Percentiles rank a stretch among this genome's conserved stretches.
Conservation (phyloP, 2,888 invertebrate genomes). For the Xestia sexstrigata region DNA sequence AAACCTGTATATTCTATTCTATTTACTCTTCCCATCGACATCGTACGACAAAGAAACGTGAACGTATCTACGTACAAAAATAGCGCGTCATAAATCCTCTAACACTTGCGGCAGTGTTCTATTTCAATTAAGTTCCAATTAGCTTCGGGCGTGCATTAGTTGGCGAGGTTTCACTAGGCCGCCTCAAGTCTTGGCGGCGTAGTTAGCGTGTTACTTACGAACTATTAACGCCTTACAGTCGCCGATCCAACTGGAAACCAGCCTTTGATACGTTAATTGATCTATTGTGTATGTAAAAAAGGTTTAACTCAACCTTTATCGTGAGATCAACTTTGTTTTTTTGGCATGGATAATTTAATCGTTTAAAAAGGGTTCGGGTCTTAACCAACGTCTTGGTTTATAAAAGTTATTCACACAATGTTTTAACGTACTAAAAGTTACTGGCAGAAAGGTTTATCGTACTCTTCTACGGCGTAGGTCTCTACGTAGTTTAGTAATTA, state of each 20-base stretch:
- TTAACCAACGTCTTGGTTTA: not conserved
- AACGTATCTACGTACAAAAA: conserved; percentile 39
- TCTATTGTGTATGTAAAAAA: conserved; percentile 64
- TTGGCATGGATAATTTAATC: conserved; percentile 48
- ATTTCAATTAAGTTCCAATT: conserved; percentile 75
- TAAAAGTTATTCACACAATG: conserved; percentile 6
- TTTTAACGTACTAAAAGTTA: not conserved
- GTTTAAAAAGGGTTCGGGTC: conserved; percentile 18
- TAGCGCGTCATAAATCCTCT: conserved; percentile 57
- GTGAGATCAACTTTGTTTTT: conserved; percentile 40
- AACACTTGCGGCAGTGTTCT: conserved; percentile 66
- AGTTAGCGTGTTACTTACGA: conserved; percentile 85
- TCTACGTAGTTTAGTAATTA: conserved; percentile 29
- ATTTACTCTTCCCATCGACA: conserved; percentile 8
- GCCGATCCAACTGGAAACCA: conserved; percentile 62
- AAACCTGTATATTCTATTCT: not conserved
- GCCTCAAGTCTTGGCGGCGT: conserved; percentile 72
- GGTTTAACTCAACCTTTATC: conserved; percentile 35
- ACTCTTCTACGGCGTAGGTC: conserved; percentile 19
- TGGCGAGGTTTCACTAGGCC: conserved; percentile 52
- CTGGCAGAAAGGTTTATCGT: not conserved
- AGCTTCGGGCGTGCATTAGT: conserved; percentile 60
- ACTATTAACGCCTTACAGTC: conserved; percentile 77
- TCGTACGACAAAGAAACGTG: conserved; percentile 42
- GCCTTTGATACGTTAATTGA: conserved; percentile 71